Evolutionary conservation across 2,888 invertebrate species (phyloP).

Genomic region (Scaptomyza parva): DNA sequence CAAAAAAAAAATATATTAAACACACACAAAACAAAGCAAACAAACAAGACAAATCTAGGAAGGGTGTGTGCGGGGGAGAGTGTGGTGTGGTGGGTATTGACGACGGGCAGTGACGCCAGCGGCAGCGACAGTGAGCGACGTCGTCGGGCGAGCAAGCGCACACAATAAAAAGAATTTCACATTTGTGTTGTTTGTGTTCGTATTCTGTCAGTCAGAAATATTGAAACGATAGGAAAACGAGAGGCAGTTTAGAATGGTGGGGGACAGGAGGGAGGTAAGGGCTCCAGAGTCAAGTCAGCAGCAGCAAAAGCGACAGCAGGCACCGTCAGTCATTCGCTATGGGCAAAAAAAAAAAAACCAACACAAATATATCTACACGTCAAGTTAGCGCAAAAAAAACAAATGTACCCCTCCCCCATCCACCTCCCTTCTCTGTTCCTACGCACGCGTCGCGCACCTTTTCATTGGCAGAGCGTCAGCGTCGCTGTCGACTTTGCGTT

Average conservation of each 20-base stretch:
- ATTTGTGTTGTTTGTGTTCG: constrained; percentile 57
- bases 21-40: constrained; percentile 26
- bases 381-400: constrained; percentile 58
- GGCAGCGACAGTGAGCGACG: constrained; percentile 37
- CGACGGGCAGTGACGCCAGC: constrained; percentile 61
- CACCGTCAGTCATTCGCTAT: constrained; percentile 48
- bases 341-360: constrained; percentile 37
- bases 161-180: constrained; percentile 76
- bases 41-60: constrained; percentile 27
- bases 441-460: constrained; percentile 63
- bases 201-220: constrained; percentile 75
- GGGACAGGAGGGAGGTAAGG: background rate
- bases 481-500: constrained; percentile 23
- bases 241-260: too few relatives aligned
- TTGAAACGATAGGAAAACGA: constrained; percentile 46
- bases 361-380: constrained; percentile 38
- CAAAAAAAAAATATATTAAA: constrained; percentile 51
- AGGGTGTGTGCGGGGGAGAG: background rate
- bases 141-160: constrained; percentile 29
- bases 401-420: constrained; percentile 3
- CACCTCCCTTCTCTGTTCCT: constrained; percentile 3
- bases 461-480: constrained; percentile 55
- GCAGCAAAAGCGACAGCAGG: constrained; percentile 11
- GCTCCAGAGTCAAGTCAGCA: constrained; percentile 23
- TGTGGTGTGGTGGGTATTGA: constrained; percentile 16